Evolutionary conservation across 1,140 invertebrate species (phyloP).

Genomic region (Eumaeus atala): DNA sequence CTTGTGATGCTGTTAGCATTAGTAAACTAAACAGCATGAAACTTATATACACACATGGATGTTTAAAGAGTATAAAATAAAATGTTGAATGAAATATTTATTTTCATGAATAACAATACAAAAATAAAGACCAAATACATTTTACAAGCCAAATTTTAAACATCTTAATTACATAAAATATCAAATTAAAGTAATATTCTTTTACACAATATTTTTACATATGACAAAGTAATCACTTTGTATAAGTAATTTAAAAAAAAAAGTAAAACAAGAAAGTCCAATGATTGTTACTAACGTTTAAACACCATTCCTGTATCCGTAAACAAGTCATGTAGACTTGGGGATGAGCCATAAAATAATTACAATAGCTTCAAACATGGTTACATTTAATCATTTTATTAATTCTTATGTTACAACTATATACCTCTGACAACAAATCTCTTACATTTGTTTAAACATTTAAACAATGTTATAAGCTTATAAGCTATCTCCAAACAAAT

Average conservation of each 20-base stretch:
- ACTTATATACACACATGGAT: no score
- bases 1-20: no score
- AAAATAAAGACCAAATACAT: constrained; percentile 18
- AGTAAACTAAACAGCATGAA: no score
- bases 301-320: no score
- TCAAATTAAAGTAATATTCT: constrained; percentile 1
- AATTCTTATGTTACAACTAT: constrained; percentile 17
- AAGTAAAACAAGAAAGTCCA: background rate
- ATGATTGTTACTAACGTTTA: no score
- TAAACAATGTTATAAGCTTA: no score
- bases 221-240: background rate
- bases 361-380: background rate
- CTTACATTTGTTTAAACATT: background rate
- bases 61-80: no score
- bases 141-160: constrained; percentile 11
- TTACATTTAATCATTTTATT: constrained; percentile 18
- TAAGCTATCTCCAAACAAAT: no score
- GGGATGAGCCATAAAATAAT: constrained; percentile 4
- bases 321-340: no score
- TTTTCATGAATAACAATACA: constrained; percentile 11
- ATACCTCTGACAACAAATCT: constrained; percentile 7
- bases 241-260: constrained; percentile 3
- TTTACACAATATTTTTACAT: constrained; percentile 10
- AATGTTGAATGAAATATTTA: constrained; percentile 4
- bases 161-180: constrained; percentile 3